phyloP scores from a whole-genome alignment of 2,888 invertebrate species.

The Polydrusus tereticollis region DNA sequence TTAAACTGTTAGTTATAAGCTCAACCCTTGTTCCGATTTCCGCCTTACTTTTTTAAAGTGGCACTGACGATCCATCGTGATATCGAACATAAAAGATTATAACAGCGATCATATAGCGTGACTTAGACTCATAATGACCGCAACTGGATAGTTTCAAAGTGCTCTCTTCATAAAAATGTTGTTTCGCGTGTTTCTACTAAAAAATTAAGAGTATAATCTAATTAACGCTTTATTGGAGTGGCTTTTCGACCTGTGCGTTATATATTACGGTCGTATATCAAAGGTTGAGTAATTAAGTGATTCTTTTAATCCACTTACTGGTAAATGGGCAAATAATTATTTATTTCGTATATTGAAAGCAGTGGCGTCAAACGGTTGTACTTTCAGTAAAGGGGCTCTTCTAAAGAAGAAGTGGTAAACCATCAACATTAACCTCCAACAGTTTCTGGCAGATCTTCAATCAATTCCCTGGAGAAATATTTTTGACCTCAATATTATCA shows the following conservation, averaged over 20 bases:
- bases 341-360: no score
- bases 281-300: slow-evolving; percentile 57
- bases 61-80: neutral
- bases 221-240: slow-evolving; percentile 63
- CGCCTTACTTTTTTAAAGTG: neutral
- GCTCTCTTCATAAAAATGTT: slow-evolving; percentile 59
- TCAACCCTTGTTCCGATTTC: no score
- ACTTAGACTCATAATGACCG: slow-evolving; percentile 54
- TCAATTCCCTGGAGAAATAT: no score
- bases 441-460: no score
- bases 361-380: no score
- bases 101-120: neutral
- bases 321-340: slow-evolving; percentile 1
- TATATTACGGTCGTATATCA: slow-evolving; percentile 57
- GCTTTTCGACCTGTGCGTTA: slow-evolving; percentile 56
- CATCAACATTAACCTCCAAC: no score
- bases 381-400: no score
- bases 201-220: slow-evolving; percentile 61
- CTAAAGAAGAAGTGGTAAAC: no score
- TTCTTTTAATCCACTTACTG: slow-evolving; percentile 51
- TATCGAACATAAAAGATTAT: neutral
- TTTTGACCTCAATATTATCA: no score
- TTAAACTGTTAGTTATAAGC: no score
- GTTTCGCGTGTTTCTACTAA: slow-evolving; percentile 56
- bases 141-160: slow-evolving; percentile 57